Evolutionary conservation across 2,888 invertebrate genomes (phyloP), one percentile per base, ranked within the genome.

Genomic region (Ophonus ardosiacus): DNA sequence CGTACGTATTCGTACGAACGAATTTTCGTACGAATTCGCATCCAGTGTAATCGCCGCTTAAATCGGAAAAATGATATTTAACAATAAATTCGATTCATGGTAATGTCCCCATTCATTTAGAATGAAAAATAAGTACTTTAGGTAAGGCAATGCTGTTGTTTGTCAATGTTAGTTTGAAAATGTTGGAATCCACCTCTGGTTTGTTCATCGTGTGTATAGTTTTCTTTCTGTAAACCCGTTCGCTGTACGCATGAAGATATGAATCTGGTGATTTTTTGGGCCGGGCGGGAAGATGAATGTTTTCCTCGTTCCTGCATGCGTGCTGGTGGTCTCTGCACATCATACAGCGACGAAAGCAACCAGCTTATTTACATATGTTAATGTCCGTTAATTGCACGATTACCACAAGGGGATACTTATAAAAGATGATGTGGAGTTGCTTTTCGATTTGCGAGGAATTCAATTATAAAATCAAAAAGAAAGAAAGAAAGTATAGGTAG

Each of bases 271-370:
- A 74, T 81, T 83, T 83, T 82, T 83, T 74, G 43, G 43, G 13
- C 43, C 57, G 71, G 74, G 71, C 57, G 74, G 57, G 40, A 83
- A 83, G 83, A 83, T 83, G 71, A 83, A 83, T 83, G 83, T 83
- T 83, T 83, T 83, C 83, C 83, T 83, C 76, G 83, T 83, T 83
- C 17, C 40, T 31, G 40, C 59, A 57, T 76, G 76, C 61, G 61
- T 65, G 74, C 83, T 40, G 83, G 83, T 83, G 83, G 83, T 83
- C 83, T 40, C 43, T 10, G 71, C 40, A 40, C 71, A 43, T 74
- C 71, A 74, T 43, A 24, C 24, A 31, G 24, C 21, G 24, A 63
- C 17, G 13, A 63, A 18, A 63, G 18, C 31, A n/a, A 43, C 17
- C 17, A 43, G 10, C 40, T 10, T 43, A 83, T 83, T 83, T 83